These are phyloP conservation scores for Amaurobius ferox DNA, from an alignment of 2,888 invertebrate genomes.

Conservation along the genomic window DNA sequence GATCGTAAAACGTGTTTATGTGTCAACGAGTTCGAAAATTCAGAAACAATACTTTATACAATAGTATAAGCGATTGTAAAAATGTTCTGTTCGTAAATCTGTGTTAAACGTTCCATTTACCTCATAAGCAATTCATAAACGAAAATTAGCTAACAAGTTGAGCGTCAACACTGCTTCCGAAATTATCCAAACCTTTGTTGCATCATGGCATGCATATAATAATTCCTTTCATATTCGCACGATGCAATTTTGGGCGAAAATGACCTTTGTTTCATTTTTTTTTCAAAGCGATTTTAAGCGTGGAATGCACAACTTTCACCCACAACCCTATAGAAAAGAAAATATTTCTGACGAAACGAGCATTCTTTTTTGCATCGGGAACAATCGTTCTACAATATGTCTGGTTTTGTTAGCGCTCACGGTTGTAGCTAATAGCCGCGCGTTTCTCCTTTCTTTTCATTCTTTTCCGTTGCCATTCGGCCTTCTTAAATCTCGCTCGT, in stretches of 20 bases:
- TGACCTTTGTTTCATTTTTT: background rate
- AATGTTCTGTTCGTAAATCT: too few species aligned
- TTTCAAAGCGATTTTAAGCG: background rate
- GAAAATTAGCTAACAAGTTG: background rate
- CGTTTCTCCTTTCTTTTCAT: conserved; percentile 27
- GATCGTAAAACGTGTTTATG: too few species aligned
- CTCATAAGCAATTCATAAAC: background rate
- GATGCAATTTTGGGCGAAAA: conserved; percentile 13
- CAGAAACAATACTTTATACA: too few species aligned
- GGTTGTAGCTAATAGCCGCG: conserved; percentile 58
- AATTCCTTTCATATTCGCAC: background rate
- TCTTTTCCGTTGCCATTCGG: conserved; percentile 35
- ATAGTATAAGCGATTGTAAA: too few species aligned
- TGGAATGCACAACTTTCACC: background rate
- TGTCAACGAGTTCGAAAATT: too few species aligned
- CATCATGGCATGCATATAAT: background rate
- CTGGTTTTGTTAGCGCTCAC: conserved; percentile 57
- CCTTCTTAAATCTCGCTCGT: conserved; percentile 67
- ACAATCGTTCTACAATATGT: conserved; percentile 7
- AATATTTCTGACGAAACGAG: conserved; percentile 47
- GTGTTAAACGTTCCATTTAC: background rate
- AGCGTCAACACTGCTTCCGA: background rate
- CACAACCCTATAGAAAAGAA: conserved; percentile 4
- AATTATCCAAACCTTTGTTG: background rate
- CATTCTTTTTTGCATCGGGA: conserved; percentile 13